phyloP scores from a whole-genome alignment of 2,797 vertebrate genomes.

The Ispidina lecontei region DNA sequence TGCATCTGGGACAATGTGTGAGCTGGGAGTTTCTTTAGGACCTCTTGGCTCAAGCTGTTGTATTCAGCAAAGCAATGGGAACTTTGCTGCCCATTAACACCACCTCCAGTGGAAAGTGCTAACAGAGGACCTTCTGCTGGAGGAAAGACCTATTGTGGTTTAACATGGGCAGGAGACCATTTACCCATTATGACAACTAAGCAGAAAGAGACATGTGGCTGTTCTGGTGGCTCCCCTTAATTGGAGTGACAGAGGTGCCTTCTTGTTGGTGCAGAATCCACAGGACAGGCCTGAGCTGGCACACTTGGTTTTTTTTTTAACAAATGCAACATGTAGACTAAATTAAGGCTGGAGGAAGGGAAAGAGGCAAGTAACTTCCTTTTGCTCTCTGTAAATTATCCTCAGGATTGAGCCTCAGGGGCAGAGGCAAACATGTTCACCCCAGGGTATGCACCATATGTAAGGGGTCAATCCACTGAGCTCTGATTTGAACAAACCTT shows the following conservation, averaged over 20 bases:
- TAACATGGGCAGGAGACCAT: not conserved
- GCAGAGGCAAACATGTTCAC: not conserved
- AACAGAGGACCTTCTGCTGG: not conserved
- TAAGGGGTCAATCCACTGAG: not conserved
- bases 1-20: fast-evolving
- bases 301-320: fast-evolving
- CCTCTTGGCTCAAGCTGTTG: not conserved
- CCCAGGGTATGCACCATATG: not conserved
- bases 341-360: not conserved
- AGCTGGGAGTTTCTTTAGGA: not conserved
- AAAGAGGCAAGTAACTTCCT: not conserved
- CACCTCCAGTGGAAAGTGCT: not conserved
- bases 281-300: not conserved
- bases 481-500: not conserved
- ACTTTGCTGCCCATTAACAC: not conserved
- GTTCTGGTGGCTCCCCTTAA: not conserved
- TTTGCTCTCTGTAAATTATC: not conserved
- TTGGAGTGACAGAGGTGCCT: fast-evolving
- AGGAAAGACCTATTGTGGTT: not conserved
- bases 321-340: not conserved
- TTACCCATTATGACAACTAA: not conserved
- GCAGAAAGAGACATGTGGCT: fast-evolving
- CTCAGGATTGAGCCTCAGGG: not conserved
- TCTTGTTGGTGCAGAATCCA: not conserved
- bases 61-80: not conserved